Conservation (phyloP, 2,113 vertebrate genomes). For the Calypte anna region DNA sequence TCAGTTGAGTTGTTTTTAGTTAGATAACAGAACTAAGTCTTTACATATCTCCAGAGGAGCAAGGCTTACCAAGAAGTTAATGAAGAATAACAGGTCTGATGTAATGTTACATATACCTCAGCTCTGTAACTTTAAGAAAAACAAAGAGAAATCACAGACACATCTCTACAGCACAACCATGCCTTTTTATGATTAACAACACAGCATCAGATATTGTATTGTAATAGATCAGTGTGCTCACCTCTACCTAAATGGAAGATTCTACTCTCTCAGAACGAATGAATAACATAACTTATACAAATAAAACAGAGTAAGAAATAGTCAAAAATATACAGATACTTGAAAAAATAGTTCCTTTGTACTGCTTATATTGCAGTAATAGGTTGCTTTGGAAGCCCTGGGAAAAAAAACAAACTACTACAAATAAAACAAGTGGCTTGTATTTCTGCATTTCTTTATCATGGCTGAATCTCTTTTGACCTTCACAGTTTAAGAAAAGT, state of each 20-base stretch:
- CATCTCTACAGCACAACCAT: not conserved
- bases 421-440: not conserved
- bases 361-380: not conserved
- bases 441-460: not conserved
- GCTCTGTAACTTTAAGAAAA: not conserved
- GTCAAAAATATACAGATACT: not conserved
- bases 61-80: not conserved
- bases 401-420: not conserved
- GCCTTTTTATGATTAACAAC: not conserved
- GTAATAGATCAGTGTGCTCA: not conserved
- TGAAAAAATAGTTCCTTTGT: not conserved
- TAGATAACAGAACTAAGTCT: not conserved
- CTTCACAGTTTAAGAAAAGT: not conserved
- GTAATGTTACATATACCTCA: not conserved
- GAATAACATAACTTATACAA: not conserved
- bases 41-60: not conserved
- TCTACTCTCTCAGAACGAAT: not conserved
- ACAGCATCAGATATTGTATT: not conserved
- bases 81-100: not conserved
- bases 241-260: not conserved
- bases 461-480: not conserved
- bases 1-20: not conserved
- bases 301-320: not conserved
- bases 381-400: not conserved
- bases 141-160: not conserved